These are phyloP conservation scores for Tupiocoris notatus DNA, from an alignment of 2,888 invertebrate species.

Conservation along the genomic window DNA sequence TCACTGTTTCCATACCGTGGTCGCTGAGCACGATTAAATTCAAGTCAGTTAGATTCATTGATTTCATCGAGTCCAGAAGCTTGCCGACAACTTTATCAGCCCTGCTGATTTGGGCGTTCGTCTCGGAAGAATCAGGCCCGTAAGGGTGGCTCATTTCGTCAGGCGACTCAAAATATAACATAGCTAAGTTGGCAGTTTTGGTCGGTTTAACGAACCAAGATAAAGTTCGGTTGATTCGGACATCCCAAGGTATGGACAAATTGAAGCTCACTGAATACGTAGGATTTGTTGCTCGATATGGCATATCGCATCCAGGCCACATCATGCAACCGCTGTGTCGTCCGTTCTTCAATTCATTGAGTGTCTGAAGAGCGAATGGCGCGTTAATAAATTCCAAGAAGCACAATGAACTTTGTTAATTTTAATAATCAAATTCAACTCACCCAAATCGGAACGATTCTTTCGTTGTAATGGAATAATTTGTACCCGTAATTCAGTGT, in stretches of 20 bases:
- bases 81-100: conserved; percentile 61
- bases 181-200: conserved; percentile 66
- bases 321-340: conserved; percentile 64
- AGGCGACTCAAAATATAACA: conserved; percentile 70
- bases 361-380: conserved; percentile 59
- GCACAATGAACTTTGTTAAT: too few species aligned
- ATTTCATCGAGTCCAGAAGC: conserved; percentile 58
- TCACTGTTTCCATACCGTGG: conserved; percentile 67
- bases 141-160: conserved; percentile 64
- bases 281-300: conserved; percentile 58
- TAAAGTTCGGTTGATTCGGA: conserved; percentile 60
- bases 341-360: conserved; percentile 59
- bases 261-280: conserved; percentile 55
- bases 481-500: conserved; percentile 52
- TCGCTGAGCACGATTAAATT: conserved; percentile 71
- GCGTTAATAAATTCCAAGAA: too few species aligned
- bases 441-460: conserved; percentile 63
- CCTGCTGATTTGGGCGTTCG: conserved; percentile 55
- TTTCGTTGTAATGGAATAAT: conserved; percentile 59
- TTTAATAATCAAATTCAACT: too few species aligned
- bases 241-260: conserved; percentile 16
- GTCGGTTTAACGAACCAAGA: conserved; percentile 61
- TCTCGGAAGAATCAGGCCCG: conserved; percentile 58
- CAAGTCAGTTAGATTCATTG: conserved; percentile 55
- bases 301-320: conserved; percentile 66